Base-by-base conservation (phyloP, 2,797 vertebrate genomes). In the Pipistrellus nathusii region DNA sequence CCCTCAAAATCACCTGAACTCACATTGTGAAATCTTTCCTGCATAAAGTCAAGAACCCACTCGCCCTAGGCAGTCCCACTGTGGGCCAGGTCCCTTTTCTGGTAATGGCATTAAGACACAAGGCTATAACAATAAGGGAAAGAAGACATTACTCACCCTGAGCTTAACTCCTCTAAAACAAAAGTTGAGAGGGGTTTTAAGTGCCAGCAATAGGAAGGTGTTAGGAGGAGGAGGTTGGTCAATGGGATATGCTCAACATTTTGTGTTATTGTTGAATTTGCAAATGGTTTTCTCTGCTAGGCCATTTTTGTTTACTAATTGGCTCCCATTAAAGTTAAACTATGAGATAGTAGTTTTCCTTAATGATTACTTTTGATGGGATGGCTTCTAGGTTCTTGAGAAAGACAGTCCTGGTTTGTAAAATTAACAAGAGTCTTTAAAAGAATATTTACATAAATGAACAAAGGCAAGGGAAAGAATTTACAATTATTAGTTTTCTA, bases 271-370 rank as follows among this genome's bases (percentile, higher is more conserved):
- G 35, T 35, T 51, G 38, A 85, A 6, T 38, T 85, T 88, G 5
- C 35, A 82, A 38, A 64, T 48, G 53, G 46, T 90, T 83, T 53
- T 72, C 20, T 88, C 59, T 27, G 8, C 71, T 57, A 76, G 17
- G 18, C 46, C 51, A 89, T 76, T 75, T 53, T 35, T 64, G 85
- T 69, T 91, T 89, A 44, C 44, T 94, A 85, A 86, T 18, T 76
- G 53, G 23, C 38, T 80, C 44, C 41, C 25, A 62, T 0, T 46
- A n/a, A 89, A 92, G 25, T 51, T 21, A 88, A n/a, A 41, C 11
- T 20, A 84, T 6, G 9, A 82, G 21, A 32, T 10, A 41, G 10
- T 4, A 8, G 21, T 57, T 51, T 64, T n/a, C 32, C 17, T 84
- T 68, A 51, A n/a, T 51, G 46, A 57, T 71, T 91, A 55, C 12